phyloP scores from a whole-genome alignment of 2,888 invertebrate species.

The Calliopum simillimum region DNA sequence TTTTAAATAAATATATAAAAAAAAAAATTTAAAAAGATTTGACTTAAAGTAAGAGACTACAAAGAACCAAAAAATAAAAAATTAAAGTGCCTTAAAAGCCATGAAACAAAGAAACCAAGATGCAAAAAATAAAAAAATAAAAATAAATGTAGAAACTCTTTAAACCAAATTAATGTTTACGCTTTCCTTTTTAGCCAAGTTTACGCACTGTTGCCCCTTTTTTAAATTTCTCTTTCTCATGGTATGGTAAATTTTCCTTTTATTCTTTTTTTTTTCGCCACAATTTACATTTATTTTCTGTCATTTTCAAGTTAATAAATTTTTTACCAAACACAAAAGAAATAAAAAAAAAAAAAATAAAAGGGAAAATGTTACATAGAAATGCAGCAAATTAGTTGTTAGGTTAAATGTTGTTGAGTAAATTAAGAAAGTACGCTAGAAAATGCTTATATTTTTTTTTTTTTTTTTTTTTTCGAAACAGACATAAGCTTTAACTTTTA shows the following conservation, averaged over 20 bases:
- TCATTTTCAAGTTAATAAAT: conserved; percentile 27
- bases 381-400: background rate
- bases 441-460: too few species aligned
- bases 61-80: too few species aligned
- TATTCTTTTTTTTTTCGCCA: background rate
- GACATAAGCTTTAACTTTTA: too few species aligned
- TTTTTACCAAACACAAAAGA: background rate
- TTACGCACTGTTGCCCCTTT: background rate
- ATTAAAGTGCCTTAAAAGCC: too few species aligned
- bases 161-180: conserved; percentile 18
- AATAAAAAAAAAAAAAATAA: conserved; percentile 2
- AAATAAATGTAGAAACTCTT: conserved; percentile 13
- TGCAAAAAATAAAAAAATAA: background rate
- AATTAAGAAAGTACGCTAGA: too few species aligned
- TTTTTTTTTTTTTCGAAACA: too few species aligned
- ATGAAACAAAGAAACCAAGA: background rate
- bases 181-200: conserved; percentile 1
- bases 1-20: too few species aligned
- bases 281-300: conserved; percentile 12
- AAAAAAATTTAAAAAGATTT: too few species aligned
- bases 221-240: background rate
- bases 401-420: too few species aligned
- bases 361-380: background rate
- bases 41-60: too few species aligned
- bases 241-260: too few species aligned